phyloP scores from a whole-genome alignment of 2,797 vertebrate species.

The Mormyrops boulengeri region DNA sequence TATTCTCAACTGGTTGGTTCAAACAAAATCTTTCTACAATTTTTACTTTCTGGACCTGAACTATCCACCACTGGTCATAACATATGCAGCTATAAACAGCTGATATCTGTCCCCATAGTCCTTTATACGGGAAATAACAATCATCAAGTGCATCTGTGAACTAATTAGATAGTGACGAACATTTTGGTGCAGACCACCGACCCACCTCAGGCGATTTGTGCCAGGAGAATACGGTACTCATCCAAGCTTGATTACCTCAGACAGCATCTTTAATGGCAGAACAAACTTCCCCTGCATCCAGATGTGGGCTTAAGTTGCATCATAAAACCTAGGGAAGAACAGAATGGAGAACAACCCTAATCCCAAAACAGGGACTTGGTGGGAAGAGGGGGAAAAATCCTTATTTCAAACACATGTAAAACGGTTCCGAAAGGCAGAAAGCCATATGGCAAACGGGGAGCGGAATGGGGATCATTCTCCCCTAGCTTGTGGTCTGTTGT shows the following conservation, averaged over 20 bases:
- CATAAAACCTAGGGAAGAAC: slow-evolving; percentile 43
- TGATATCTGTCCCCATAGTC: background rate
- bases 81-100: background rate
- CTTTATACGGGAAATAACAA: background rate
- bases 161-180: background rate
- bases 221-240: background rate
- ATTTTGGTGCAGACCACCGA: background rate
- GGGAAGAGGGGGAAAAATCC: slow-evolving; percentile 30
- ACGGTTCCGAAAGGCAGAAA: slow-evolving; percentile 37
- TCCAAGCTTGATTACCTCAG: slow-evolving; percentile 27
- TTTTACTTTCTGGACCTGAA: background rate
- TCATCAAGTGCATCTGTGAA: background rate
- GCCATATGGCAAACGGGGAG: slow-evolving; percentile 30
- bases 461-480: slow-evolving; percentile 25
- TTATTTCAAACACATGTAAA: slow-evolving; percentile 46
- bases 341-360: slow-evolving; percentile 48
- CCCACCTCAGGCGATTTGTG: background rate
- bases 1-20: background rate
- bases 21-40: background rate
- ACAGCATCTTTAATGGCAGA: slow-evolving; percentile 31
- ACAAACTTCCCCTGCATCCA: slow-evolving; percentile 46
- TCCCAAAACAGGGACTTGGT: slow-evolving; percentile 44
- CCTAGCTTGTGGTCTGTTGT: slow-evolving; percentile 20
- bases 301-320: slow-evolving; percentile 47
- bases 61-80: background rate